These are phyloP conservation scores for Danaus plexippus DNA, from an alignment of 1,140 invertebrate genomes.

Conservation along the genomic window DNA sequence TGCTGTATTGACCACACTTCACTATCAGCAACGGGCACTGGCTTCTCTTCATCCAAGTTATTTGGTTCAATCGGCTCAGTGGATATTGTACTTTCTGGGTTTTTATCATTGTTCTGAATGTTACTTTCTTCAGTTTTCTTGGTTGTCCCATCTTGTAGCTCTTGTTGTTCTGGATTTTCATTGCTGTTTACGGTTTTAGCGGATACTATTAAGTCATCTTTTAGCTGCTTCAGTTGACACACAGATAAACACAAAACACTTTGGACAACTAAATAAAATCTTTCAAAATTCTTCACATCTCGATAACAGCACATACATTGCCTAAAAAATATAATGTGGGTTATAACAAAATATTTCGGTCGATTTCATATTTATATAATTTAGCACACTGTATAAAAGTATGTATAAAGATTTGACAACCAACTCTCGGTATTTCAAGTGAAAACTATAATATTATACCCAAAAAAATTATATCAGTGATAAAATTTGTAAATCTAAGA, in stretches of 20 bases:
- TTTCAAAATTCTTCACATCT: conserved; percentile 90
- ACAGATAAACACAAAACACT: conserved; percentile 83
- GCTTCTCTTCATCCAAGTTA: conserved; percentile 25
- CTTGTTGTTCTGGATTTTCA: conserved; percentile 33
- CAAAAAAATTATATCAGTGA: too few relatives aligned
- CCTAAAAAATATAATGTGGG: conserved; percentile 61
- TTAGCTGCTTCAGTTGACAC: conserved; percentile 81
- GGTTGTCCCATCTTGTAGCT: conserved; percentile 26
- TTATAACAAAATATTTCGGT: conserved; percentile 10
- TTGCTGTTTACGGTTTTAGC: conserved; percentile 30
- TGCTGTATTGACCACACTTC: conserved; percentile 81
- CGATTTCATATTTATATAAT: background rate
- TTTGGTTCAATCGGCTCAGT: conserved; percentile 20
- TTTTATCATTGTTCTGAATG: conserved; percentile 18
- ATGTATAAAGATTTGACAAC: background rate
- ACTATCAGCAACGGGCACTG: conserved; percentile 31
- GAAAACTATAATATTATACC: background rate
- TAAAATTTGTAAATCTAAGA: too few relatives aligned
- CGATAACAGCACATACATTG: conserved; percentile 95
- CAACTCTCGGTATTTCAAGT: conserved; percentile 3
- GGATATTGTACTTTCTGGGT: conserved; percentile 22
- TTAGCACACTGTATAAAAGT: background rate
- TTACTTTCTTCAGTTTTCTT: conserved; percentile 25
- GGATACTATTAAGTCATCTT: conserved; percentile 71
- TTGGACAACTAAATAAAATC: conserved; percentile 89